Evolutionary conservation across 2,797 vertebrate genomes (phyloP).

Genomic region (Notolepis coatsorum): DNA sequence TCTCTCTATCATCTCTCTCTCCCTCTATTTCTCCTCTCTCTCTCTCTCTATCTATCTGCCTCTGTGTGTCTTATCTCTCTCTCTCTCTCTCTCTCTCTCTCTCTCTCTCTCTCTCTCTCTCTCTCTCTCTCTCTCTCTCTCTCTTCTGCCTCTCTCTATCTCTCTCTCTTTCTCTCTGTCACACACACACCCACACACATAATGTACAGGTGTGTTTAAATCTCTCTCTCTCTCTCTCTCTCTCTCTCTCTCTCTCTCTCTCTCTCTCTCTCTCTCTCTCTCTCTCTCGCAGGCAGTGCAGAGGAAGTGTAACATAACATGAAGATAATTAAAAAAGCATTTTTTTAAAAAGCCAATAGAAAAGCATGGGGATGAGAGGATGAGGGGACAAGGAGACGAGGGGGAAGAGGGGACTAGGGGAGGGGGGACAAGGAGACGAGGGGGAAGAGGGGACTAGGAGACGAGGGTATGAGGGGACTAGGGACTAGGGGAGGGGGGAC

Average conservation of each 20-base stretch:
- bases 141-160: conserved; percentile 26
- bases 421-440: too few species aligned
- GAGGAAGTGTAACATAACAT: conserved; percentile 76
- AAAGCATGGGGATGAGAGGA: too few species aligned
- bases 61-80: too few species aligned
- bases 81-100: conserved; percentile 30
- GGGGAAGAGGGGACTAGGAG: too few species aligned
- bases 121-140: conserved; percentile 37
- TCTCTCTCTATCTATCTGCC: too few species aligned
- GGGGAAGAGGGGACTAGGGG: too few species aligned
- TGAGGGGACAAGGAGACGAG: too few species aligned
- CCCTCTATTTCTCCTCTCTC: conserved; percentile 17
- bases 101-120: conserved; percentile 28
- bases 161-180: conserved; percentile 29
- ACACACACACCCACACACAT: conserved; percentile 52
- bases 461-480: too few species aligned
- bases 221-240: conserved; percentile 16
- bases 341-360: conserved; percentile 73
- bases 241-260: conserved; percentile 37
- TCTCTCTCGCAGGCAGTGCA: conserved; percentile 59
- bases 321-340: conserved; percentile 77
- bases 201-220: conserved; percentile 62
- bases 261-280: conserved; percentile 18
- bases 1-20: conserved; percentile 40
- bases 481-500: too few species aligned